Percentiles rank a stretch among this genome's conserved stretches.
phyloP scores from a whole-genome alignment of 2,797 vertebrate genomes.

The Crax fasciolata region DNA sequence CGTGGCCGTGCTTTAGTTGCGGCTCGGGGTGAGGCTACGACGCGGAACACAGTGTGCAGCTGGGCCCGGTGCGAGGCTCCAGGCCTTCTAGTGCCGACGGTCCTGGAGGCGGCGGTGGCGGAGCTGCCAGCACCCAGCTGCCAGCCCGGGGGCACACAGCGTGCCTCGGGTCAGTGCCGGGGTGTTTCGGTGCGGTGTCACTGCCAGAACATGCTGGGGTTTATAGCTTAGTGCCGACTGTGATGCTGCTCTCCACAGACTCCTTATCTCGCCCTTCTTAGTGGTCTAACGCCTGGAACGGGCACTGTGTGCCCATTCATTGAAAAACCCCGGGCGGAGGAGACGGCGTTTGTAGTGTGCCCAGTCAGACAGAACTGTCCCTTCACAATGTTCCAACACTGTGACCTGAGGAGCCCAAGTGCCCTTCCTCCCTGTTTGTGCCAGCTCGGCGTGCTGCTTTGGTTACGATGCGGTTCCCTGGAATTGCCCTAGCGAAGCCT shows the following conservation, averaged over 20 bases:
- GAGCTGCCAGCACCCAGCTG: not conserved
- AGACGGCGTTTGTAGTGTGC: accelerated
- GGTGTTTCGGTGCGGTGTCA: not conserved
- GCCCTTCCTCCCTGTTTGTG: not conserved
- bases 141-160: no score
- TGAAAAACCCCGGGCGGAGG: not conserved
- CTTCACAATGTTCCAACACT: not conserved
- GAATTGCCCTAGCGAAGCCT: not conserved
- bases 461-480: slow-evolving; percentile 38
- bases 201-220: not conserved
- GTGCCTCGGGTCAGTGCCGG: no score
- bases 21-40: no score
- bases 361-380: not conserved
- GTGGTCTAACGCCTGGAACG: not conserved
- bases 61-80: not conserved
- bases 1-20: no score
- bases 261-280: not conserved
- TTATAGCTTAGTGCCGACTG: not conserved
- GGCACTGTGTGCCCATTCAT: not conserved
- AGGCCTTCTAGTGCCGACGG: not conserved
- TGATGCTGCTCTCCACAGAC: not conserved
- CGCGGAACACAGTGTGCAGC: not conserved
- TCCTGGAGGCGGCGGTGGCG: not conserved
- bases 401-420: not conserved
- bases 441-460: slow-evolving; percentile 4